Conservation (phyloP, 2,113 vertebrate species). For the Perca fluviatilis region DNA sequence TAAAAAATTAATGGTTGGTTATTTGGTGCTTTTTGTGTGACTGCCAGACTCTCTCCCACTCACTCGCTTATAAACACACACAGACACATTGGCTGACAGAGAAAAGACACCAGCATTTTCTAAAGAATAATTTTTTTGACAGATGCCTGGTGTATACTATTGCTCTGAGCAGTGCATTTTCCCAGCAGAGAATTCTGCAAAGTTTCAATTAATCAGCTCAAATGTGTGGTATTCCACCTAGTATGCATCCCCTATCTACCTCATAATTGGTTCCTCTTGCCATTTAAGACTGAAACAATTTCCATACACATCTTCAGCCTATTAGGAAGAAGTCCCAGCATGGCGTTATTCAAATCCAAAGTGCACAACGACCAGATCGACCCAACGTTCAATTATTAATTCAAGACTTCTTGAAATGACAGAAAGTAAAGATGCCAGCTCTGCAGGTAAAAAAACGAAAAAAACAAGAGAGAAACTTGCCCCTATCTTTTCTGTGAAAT, state of each 20-base stretch:
- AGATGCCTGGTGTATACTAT: constrained; percentile 38
- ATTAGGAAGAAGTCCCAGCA: constrained; percentile 45
- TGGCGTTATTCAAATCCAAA: constrained; percentile 49
- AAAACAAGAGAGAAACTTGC: background rate
- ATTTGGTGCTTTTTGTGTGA: constrained; percentile 16
- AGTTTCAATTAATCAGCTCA: constrained; percentile 45
- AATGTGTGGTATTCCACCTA: constrained; percentile 39
- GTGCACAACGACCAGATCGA: constrained; percentile 21
- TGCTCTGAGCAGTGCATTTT: constrained; percentile 10
- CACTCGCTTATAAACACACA: constrained; percentile 15
- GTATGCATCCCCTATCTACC: constrained; percentile 26
- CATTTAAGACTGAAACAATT: constrained; percentile 12
- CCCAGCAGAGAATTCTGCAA: constrained; percentile 19
- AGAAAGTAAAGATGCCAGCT: constrained; percentile 10
- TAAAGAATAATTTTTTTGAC: constrained; percentile 35
- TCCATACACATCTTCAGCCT: constrained; percentile 45
- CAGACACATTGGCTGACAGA: constrained; percentile 14
- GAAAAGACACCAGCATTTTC: constrained; percentile 22
- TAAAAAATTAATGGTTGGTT: constrained; percentile 29
- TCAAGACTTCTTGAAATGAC: constrained; percentile 26
- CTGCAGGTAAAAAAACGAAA: constrained; percentile 16
- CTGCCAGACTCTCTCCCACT: constrained; percentile 28
- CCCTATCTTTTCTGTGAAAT: constrained; percentile 14
- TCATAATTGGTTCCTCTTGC: constrained; percentile 39
- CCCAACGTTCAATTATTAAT: constrained; percentile 35